Percentiles rank a stretch among this genome's conserved stretches.
These are phyloP conservation scores for Cepaea hortensis DNA, from an alignment of 2,888 invertebrate species.

Conservation along the genomic window DNA sequence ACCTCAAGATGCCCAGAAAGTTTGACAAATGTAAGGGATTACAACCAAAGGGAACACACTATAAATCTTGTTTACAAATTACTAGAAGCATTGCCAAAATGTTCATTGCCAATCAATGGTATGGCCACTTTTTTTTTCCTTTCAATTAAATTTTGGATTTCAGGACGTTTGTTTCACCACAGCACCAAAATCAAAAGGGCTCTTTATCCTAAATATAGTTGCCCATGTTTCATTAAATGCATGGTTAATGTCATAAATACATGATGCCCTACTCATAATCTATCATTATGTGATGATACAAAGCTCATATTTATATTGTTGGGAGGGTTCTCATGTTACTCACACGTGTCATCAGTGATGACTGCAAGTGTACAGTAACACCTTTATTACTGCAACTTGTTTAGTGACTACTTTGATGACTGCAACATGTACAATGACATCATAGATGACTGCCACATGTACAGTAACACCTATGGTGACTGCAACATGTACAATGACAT, in stretches of 20 bases:
- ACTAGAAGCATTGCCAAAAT: constrained; percentile 34
- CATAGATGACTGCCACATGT: too few species aligned
- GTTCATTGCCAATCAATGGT: constrained; percentile 8
- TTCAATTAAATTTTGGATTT: constrained; percentile 20
- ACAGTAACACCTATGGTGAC: too few species aligned
- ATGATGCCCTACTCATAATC: neutral
- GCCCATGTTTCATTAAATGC: constrained; percentile 51
- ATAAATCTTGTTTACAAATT: constrained; percentile 2
- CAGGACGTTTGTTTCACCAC: constrained; percentile 50
- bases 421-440: too few species aligned
- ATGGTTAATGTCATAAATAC: constrained; percentile 35
- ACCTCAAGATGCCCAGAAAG: constrained; percentile 42
- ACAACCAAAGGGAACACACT: constrained; percentile 45
- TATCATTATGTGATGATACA: neutral
- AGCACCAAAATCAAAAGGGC: constrained; percentile 54
- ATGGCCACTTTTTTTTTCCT: neutral
- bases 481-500: too few species aligned
- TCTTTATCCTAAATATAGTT: constrained; percentile 50
- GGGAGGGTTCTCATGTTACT: too few species aligned
- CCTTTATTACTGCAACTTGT: too few species aligned
- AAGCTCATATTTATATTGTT: neutral
- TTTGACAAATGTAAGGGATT: constrained; percentile 47
- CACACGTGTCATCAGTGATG: too few species aligned
- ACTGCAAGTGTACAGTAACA: too few species aligned
- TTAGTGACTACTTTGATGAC: too few species aligned